phyloP scores from a whole-genome alignment of 2,797 vertebrate species.

The Lepilemur ruficaudatus region DNA sequence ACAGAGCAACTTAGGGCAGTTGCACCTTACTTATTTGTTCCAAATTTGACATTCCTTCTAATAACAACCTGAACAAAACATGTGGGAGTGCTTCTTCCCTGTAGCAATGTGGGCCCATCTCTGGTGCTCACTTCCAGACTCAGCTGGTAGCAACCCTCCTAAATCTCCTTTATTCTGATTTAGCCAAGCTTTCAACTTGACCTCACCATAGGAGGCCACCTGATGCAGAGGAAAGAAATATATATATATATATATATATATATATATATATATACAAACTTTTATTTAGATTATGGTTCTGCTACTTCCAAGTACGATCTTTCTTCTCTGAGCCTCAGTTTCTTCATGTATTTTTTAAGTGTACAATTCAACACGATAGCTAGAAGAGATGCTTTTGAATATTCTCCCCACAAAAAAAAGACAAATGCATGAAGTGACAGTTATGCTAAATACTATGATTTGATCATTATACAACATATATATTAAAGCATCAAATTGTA shows the following conservation, averaged over 20 bases:
- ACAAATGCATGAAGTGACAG: no score
- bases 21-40: neutral
- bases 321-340: neutral
- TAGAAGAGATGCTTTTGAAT: no score
- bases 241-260: neutral
- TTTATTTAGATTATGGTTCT: neutral
- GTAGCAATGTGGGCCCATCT: neutral
- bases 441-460: no score
- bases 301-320: neutral
- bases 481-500: no score
- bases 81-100: neutral
- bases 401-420: no score
- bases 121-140: neutral
- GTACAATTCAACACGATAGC: neutral
- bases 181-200: constrained; percentile 11
- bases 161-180: neutral
- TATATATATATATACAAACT: neutral
- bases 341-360: neutral
- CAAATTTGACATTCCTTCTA: neutral
- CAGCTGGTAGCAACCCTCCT: neutral
- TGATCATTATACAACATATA: no score
- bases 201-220: neutral
- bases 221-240: neutral
- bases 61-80: neutral
- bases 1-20: neutral